A percentile compares a stretch with the other conserved stretches of the same genome.
These are phyloP conservation scores for Illadopsis cleaveri DNA, from an alignment of 2,113 vertebrate species.

Conservation along the genomic window DNA sequence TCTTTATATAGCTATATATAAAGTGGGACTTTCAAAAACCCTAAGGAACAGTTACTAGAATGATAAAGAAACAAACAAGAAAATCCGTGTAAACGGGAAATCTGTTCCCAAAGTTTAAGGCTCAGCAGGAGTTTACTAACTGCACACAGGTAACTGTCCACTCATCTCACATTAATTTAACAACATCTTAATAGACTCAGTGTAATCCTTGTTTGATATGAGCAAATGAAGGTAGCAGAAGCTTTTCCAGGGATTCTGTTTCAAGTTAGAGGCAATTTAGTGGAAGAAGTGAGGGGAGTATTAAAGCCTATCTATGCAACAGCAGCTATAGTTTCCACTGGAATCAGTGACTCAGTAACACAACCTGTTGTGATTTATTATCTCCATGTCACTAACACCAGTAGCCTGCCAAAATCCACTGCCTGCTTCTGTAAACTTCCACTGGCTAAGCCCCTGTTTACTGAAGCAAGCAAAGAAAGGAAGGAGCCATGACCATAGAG, in stretches of 20 bases:
- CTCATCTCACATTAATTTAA: neutral
- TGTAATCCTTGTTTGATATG: neutral
- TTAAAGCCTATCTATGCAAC: neutral
- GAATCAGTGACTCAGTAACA: slow-evolving; percentile 33
- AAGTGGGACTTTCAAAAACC: neutral
- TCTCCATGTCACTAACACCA: neutral
- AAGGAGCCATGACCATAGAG: neutral
- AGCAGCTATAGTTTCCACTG: slow-evolving; percentile 39
- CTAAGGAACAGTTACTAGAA: neutral
- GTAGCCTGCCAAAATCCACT: neutral
- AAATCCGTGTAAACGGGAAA: neutral
- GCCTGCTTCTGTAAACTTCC: slow-evolving; percentile 23
- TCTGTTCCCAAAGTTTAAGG: neutral
- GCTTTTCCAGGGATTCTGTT: neutral
- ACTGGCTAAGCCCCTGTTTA: neutral
- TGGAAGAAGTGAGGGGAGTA: neutral
- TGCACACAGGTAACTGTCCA: neutral
- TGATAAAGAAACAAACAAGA: neutral
- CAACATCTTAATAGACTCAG: neutral
- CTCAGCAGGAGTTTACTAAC: neutral
- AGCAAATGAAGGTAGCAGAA: neutral
- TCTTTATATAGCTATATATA: neutral
- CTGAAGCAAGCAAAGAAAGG: neutral
- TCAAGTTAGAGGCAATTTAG: neutral
- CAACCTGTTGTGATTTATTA: slow-evolving; percentile 40